Percentiles rank a stretch among this genome's conserved stretches.
phyloP scores from a whole-genome alignment of 2,113 vertebrate species.

The Passer domesticus region DNA sequence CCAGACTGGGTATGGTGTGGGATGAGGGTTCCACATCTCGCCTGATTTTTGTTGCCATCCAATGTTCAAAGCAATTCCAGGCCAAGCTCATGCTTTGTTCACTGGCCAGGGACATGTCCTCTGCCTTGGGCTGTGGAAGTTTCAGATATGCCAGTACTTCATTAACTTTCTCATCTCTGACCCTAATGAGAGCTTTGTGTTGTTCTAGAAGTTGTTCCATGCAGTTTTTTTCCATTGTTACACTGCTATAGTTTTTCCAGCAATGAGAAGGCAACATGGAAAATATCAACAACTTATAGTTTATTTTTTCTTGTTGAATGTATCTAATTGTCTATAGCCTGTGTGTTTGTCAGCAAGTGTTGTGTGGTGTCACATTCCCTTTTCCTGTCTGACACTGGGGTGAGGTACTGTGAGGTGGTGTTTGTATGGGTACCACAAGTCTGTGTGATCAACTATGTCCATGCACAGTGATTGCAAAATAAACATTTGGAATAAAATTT shows the following conservation, averaged over 20 bases:
- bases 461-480: not conserved
- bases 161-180: not conserved
- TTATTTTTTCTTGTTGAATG: not conserved
- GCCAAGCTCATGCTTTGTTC: not conserved
- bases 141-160: not conserved
- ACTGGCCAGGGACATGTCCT: not conserved
- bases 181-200: not conserved
- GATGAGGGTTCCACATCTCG: fast-evolving
- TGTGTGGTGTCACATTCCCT: not conserved
- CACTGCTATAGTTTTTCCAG: not conserved
- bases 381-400: not conserved
- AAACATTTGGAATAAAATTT: constrained; percentile 6
- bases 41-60: not conserved
- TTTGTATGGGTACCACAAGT: not conserved
- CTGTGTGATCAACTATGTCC: not conserved
- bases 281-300: not conserved
- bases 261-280: not conserved
- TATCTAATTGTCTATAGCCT: not conserved
- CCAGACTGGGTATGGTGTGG: fast-evolving
- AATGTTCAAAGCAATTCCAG: not conserved
- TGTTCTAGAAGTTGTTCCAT: not conserved
- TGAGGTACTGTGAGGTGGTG: not conserved
- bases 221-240: not conserved
- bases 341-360: not conserved
- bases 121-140: not conserved